Base-by-base conservation (phyloP, 2,888 invertebrate genomes). In the Yponomeuta cagnagella region DNA sequence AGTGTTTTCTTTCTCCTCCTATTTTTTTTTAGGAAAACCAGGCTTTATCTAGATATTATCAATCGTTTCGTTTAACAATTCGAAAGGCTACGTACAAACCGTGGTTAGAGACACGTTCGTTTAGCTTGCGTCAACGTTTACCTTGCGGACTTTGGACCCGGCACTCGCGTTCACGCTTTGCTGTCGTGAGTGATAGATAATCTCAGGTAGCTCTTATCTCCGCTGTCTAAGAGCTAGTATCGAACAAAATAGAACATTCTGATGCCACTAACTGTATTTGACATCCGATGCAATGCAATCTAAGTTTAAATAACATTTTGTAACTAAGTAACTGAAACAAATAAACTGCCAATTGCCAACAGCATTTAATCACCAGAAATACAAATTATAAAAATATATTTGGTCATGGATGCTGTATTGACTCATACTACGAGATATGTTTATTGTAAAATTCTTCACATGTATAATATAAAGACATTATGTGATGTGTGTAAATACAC, bases 91-190 rank as follows among this genome's bases (percentile, higher is more conserved):
- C 66, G 15, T 63, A 71, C 63, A 80, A 68, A 68, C 58, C 70
- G 37, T 63, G 70, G 63, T n/a, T 63, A 70, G 70, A 65, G 80
- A 82, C 86, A 87, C 86, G 87, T 86, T 86, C 77, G 76, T 80
- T 52, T 52, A 75, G 75, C 71, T 70, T 73, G 77, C 75, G 77
- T 82, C 76, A 84, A 81, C 80, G 82, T 75, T 78, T 78, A 89
- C 90, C 88, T 89, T 84, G 86, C 79, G 91, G 90, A 92, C 92
- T 92, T 92, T 91, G 91, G 82, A 92, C 92, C 82, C 87, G 80
- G 85, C 85, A 82, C 82, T 83, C 79, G 71, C 77, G 77, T 82
- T 82, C 86, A 85, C 82, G 84, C 77, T 78, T 78, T 78, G 78
- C 80, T 82, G 80, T 77, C 87, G 85, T 85, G 86, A 75, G 43